Percentiles rank a stretch among this genome's conserved stretches.
phyloP scores from a whole-genome alignment of 2,888 invertebrate genomes.

The Lycaena phlaeas region DNA sequence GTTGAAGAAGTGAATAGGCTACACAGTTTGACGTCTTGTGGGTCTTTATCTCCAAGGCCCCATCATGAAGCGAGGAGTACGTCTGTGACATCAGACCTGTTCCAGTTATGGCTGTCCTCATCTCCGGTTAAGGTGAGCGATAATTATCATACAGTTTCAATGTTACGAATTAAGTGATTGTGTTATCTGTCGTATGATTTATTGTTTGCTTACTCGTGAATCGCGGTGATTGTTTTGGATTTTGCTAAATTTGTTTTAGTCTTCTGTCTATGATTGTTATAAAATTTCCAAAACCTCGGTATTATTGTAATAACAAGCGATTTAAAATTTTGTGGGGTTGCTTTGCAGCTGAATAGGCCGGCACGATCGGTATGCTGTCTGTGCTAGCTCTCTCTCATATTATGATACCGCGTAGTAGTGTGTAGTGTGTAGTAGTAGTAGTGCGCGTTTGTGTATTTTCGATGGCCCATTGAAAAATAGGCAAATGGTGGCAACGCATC shows the following conservation, averaged over 20 bases:
- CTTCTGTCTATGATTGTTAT: no score
- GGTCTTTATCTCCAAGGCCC: constrained; percentile 59
- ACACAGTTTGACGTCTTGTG: constrained; percentile 70
- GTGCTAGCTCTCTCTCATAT: neutral
- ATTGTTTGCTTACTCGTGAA: no score
- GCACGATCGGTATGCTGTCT: neutral
- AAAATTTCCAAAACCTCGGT: no score
- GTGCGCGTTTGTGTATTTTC: no score
- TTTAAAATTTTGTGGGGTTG: no score
- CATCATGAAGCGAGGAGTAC: constrained; percentile 75
- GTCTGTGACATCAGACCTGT: constrained; percentile 87
- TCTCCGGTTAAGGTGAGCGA: constrained; percentile 79
- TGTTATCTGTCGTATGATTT: neutral
- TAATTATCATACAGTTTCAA: constrained; percentile 10
- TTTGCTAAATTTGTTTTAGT: no score
- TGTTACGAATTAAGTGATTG: neutral
- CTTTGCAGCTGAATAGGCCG: no score
- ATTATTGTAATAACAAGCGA: no score
- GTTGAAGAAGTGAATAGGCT: constrained; percentile 76
- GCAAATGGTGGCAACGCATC: no score
- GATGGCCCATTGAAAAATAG: no score
- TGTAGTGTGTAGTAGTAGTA: neutral
- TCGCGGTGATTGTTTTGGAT: no score
- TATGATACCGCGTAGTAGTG: neutral
- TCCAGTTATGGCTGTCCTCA: constrained; percentile 87